Base-by-base conservation (phyloP, 2,888 invertebrate species). In the Nasonia oneida region DNA sequence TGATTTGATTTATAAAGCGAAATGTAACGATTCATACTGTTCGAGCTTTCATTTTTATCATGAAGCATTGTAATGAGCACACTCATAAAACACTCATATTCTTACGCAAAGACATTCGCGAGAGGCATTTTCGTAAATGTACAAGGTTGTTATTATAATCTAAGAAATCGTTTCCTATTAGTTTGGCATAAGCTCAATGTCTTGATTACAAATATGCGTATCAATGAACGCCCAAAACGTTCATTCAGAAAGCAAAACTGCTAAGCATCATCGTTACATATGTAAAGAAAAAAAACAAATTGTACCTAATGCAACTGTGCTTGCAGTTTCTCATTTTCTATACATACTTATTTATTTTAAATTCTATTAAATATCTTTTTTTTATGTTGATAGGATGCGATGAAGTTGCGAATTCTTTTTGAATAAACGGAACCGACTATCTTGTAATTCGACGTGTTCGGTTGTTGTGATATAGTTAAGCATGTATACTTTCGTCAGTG, bases 141-240 rank as follows among this genome's bases (percentile, higher is more conserved):
- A 82, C 80, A 87, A 87, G 87, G 86, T 86, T 86, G 81, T 88
- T 87, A 86, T 86, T 86, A 61, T 85, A 87, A 87, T 87, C 77
- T 87, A 87, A 88, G 85, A 86, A 86, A 84, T 86, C 77, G 87
- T 86, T 86, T 87, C 83, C 87, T 78, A 85, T 87, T 88, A 87
- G 84, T 87, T 87, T 84, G 80, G 77, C 84, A 77, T 84, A 88
- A 87, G 87, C 84, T 88, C 84, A 88, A 87, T 83, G 74, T 79
- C 84, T 84, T 84, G 78, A 74, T 67, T 77, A 79, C 47, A 81
- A 75, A 67, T 64, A 74, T 84, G 74, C 78, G 71, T 83, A 50
- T 77, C 37, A 53, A 37, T 67, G 73, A 70, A 6, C 67, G 61
- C 33, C 42, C 15, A 37, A 67, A 15, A 33, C 70, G 53, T 74